phyloP scores from a whole-genome alignment of 1,140 invertebrate species.

The Zaprionus gabonicus region DNA sequence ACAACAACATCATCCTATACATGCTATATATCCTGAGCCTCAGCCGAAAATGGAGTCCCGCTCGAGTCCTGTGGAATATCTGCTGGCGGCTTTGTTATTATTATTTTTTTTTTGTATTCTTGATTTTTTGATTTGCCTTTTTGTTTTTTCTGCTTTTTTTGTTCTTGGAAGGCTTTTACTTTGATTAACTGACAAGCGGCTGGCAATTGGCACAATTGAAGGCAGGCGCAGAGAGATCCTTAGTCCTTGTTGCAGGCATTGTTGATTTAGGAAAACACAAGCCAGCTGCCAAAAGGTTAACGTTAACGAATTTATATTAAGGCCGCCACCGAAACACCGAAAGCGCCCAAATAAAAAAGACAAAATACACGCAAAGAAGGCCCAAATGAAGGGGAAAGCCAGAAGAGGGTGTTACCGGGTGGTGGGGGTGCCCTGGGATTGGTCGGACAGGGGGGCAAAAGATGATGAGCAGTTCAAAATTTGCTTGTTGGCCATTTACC shows the following conservation, averaged over 20 bases:
- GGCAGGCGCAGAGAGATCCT: constrained; percentile 29
- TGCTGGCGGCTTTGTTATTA: constrained; percentile 74
- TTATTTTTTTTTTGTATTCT: constrained; percentile 13
- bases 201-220: constrained; percentile 80
- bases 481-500: constrained; percentile 58
- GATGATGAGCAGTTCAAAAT: constrained; percentile 71
- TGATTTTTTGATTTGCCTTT: constrained; percentile 43
- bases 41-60: constrained; percentile 12
- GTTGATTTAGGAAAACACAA: constrained; percentile 79
- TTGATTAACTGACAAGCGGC: constrained; percentile 80
- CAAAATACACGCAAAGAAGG: constrained; percentile 14
- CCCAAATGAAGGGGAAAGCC: not conserved
- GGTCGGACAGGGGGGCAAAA: constrained; percentile 1
- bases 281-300: constrained; percentile 74
- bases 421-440: not conserved
- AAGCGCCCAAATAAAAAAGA: constrained; percentile 17
- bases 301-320: constrained; percentile 75
- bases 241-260: constrained; percentile 50
- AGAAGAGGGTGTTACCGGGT: not conserved
- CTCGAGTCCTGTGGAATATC: constrained; percentile 63
- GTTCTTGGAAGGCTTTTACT: constrained; percentile 63
- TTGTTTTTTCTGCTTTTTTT: constrained; percentile 13
- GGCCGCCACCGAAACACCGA: constrained; percentile 40
- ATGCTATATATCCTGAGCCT: constrained; percentile 1
- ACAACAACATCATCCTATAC: not conserved